Percentiles rank a stretch among this genome's conserved stretches.
These are phyloP conservation scores for Sapajus apella DNA, from an alignment of 2,113 vertebrate species.

Conservation along the genomic window DNA sequence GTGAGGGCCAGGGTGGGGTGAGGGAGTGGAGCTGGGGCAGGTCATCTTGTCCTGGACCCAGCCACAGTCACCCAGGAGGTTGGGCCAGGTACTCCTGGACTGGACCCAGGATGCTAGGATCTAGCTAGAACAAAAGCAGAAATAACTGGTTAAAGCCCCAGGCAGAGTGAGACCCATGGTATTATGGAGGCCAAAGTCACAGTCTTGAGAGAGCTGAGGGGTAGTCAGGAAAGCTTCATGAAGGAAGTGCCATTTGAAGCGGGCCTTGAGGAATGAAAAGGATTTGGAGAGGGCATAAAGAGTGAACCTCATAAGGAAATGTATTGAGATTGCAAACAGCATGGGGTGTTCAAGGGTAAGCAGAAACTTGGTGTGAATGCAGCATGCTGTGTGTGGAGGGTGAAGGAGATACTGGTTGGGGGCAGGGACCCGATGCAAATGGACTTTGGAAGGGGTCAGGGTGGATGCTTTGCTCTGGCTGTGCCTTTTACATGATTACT, in stretches of 20 bases:
- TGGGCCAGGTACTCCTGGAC: neutral
- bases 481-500: neutral
- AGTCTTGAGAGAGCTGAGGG: neutral
- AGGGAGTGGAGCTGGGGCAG: neutral
- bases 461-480: neutral
- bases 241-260: neutral
- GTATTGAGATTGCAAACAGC: neutral
- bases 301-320: neutral
- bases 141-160: neutral
- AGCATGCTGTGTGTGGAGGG: fast-evolving
- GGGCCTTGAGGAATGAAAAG: neutral
- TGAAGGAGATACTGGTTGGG: neutral
- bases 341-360: fast-evolving
- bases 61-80: neutral
- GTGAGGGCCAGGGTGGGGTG: neutral
- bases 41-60: neutral
- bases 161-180: neutral
- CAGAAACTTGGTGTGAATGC: neutral
- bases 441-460: neutral
- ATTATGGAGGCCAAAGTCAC: neutral
- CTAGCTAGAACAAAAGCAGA: neutral
- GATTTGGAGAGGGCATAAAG: neutral
- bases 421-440: neutral
- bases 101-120: neutral
- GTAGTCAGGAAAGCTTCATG: neutral